Evolutionary conservation across 2,888 invertebrate genomes (phyloP).

Genomic region (Cantharis lateralis): DNA sequence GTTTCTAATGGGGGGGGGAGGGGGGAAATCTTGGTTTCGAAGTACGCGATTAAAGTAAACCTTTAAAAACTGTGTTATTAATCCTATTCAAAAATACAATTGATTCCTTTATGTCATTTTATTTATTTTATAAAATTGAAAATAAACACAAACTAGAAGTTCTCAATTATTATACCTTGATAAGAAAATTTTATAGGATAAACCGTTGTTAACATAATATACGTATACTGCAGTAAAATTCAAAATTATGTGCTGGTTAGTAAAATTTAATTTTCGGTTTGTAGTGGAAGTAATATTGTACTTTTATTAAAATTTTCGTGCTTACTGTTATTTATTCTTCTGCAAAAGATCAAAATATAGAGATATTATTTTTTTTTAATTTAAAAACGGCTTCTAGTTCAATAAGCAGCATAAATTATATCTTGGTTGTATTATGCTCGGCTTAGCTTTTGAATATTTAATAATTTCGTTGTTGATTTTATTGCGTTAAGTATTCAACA

Average conservation of each 20-base stretch:
- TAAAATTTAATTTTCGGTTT: background rate
- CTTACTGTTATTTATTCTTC: background rate
- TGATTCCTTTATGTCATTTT: no score
- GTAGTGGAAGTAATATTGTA: background rate
- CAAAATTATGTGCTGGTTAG: background rate
- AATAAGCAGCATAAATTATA: background rate
- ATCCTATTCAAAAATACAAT: no score
- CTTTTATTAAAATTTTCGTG: background rate
- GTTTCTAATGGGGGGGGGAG: no score
- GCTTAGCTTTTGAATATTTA: background rate
- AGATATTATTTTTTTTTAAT: background rate
- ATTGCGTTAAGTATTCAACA: background rate
- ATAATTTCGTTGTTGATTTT: background rate
- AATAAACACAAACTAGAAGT: background rate
- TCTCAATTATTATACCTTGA: background rate
- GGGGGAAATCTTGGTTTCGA: no score
- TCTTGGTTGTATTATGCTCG: background rate
- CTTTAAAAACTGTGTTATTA: no score
- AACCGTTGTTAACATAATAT: background rate
- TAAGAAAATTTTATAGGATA: background rate
- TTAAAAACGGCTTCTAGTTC: background rate
- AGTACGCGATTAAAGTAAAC: no score
- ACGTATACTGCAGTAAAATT: background rate
- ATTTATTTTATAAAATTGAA: no score
- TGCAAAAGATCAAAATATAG: background rate